Conservation (phyloP, 2,888 invertebrate genomes). For the Hydroisotoma schaefferi region DNA sequence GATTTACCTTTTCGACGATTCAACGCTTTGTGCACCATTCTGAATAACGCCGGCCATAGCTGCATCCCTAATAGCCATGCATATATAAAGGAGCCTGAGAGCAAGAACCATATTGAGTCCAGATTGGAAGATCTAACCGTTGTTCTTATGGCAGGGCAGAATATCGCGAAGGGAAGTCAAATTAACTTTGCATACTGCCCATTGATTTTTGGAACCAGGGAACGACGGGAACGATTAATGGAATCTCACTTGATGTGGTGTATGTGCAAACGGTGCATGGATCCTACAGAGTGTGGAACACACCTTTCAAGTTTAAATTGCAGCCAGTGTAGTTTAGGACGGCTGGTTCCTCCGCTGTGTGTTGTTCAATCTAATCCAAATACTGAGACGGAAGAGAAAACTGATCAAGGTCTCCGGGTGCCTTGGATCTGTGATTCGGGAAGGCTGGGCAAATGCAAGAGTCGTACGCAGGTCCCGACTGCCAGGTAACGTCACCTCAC, state of each 20-base stretch:
- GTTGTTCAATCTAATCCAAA: background rate
- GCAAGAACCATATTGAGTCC: slow-evolving; percentile 5
- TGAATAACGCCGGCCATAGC: slow-evolving; percentile 10
- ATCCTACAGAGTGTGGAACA: slow-evolving; percentile 18
- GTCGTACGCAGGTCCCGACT: too few relatives aligned
- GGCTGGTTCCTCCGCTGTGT: background rate
- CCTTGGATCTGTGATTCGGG: background rate
- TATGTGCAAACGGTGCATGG: slow-evolving; percentile 13
- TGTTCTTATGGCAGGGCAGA: slow-evolving; percentile 3
- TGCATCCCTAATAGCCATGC: slow-evolving; percentile 22
- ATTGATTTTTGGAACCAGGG: slow-evolving; percentile 2
- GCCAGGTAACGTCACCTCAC: too few relatives aligned
- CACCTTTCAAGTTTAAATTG: background rate
- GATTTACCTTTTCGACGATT: slow-evolving; percentile 25
- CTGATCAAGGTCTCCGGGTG: background rate
- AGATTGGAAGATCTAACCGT: slow-evolving; percentile 17
- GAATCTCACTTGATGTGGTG: slow-evolving; percentile 11
- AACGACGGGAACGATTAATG: slow-evolving; percentile 5
- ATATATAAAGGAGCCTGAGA: slow-evolving; percentile 8
- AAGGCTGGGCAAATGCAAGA: too few relatives aligned
- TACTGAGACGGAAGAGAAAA: slow-evolving; percentile 8
- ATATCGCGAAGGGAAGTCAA: background rate
- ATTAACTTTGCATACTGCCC: slow-evolving; percentile 19
- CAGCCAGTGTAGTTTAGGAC: background rate
- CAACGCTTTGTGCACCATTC: slow-evolving; percentile 12